Conservation (phyloP, 2,888 invertebrate genomes). For the Deilephila elpenor region DNA sequence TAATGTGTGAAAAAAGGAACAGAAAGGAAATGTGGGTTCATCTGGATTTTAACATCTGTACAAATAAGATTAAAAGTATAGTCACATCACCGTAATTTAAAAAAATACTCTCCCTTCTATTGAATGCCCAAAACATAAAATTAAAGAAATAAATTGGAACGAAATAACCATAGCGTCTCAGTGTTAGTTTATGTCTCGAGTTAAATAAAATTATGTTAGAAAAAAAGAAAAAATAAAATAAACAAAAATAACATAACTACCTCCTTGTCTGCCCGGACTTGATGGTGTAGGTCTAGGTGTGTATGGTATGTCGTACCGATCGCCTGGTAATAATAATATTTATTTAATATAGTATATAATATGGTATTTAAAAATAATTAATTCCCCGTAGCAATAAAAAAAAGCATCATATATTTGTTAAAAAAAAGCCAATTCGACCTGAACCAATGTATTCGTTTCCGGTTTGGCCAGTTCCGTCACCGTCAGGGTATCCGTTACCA, state of each 20-base stretch:
- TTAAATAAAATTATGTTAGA: not conserved
- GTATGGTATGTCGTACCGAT: not conserved
- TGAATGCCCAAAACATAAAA: no score
- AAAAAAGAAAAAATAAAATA: not conserved
- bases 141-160: no score
- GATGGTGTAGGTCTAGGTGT: not conserved
- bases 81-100: no score
- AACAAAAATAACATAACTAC: slow-evolving; percentile 3
- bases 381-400: not conserved
- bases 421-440: slow-evolving; percentile 15
- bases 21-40: no score
- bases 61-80: no score
- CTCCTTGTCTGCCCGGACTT: not conserved
- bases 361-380: not conserved
- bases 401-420: not conserved
- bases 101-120: no score
- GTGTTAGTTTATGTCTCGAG: not conserved
- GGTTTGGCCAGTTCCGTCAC: slow-evolving; percentile 1
- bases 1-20: no score
- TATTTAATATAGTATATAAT: not conserved
- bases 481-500: not conserved
- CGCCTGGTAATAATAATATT: not conserved
- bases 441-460: slow-evolving; percentile 3
- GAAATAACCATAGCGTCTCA: no score
- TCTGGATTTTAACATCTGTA: no score